Conservation (phyloP, 2,113 vertebrate species). For the Anser cygnoides region DNA sequence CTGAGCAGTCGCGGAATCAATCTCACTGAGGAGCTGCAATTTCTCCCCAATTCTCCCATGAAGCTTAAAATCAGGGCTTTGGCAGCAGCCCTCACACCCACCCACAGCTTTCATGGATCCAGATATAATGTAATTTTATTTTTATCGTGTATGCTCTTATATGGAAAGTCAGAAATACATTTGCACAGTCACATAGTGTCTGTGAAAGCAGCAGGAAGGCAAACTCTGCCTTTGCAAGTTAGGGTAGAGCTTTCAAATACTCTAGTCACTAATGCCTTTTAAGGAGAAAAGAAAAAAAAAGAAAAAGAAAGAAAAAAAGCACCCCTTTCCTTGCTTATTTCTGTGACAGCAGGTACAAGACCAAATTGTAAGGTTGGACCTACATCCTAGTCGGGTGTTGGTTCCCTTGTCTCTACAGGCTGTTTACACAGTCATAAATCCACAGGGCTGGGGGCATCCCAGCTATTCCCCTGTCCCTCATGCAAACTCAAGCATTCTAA, state of each 20-base stretch:
- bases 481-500: background rate
- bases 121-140: constrained; percentile 71
- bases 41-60: constrained; percentile 63
- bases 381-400: background rate
- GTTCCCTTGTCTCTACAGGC: background rate
- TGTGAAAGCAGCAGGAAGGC: constrained; percentile 35
- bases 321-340: background rate
- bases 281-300: background rate
- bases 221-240: constrained; percentile 21
- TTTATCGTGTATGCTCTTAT: constrained; percentile 55
- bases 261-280: background rate
- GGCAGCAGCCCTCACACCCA: constrained; percentile 51
- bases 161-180: constrained; percentile 57
- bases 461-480: background rate
- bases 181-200: constrained; percentile 22
- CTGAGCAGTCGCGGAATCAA: constrained; percentile 68
- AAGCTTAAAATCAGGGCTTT: constrained; percentile 67
- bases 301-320: background rate
- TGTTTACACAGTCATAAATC: background rate
- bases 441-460: background rate
- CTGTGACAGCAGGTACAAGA: background rate
- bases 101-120: constrained; percentile 61
- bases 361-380: background rate
- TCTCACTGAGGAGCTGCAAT: constrained; percentile 60
- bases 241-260: background rate